Evolutionary conservation across 2,888 invertebrate genomes (phyloP).

Genomic region (Sturmia bella): DNA sequence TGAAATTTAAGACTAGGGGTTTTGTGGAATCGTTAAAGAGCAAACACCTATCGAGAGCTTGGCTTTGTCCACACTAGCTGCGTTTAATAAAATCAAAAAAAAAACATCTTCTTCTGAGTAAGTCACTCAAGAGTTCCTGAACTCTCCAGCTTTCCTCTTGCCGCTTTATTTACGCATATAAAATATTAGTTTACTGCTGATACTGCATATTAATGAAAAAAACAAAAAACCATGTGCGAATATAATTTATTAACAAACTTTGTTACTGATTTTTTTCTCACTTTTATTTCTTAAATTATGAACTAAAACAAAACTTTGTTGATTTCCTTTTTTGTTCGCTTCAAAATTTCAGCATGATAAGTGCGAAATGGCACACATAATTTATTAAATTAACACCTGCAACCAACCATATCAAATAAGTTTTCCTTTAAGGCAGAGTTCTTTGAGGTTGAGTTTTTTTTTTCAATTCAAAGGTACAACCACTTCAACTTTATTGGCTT

Average conservation of each 20-base stretch:
- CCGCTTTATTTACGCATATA: no score
- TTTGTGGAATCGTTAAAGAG: no score
- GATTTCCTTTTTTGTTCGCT: conserved; percentile 9
- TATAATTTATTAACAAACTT: conserved; percentile 65
- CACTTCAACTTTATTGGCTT: conserved; percentile 38
- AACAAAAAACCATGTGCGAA: background rate
- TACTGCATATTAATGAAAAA: no score
- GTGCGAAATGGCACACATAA: conserved; percentile 66
- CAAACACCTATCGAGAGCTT: no score
- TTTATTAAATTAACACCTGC: conserved; percentile 71
- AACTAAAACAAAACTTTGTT: conserved; percentile 59
- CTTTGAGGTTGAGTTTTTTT: conserved; percentile 44
- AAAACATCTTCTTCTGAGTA: no score
- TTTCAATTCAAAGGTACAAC: conserved; percentile 22
- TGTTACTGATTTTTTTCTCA: conserved; percentile 3
- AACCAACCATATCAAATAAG: conserved; percentile 66
- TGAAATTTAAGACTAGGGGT: no score
- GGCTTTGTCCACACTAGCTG: no score
- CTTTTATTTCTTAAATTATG: conserved; percentile 37
- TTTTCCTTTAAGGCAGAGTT: conserved; percentile 47
- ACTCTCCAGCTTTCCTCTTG: no score
- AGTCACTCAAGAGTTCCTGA: no score
- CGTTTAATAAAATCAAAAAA: no score
- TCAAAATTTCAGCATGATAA: conserved; percentile 62
- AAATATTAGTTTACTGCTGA: no score